A percentile compares a stretch with the other conserved stretches of the same genome.
phyloP scores from a whole-genome alignment of 2,113 vertebrate genomes.

The Sterna hirundo region DNA sequence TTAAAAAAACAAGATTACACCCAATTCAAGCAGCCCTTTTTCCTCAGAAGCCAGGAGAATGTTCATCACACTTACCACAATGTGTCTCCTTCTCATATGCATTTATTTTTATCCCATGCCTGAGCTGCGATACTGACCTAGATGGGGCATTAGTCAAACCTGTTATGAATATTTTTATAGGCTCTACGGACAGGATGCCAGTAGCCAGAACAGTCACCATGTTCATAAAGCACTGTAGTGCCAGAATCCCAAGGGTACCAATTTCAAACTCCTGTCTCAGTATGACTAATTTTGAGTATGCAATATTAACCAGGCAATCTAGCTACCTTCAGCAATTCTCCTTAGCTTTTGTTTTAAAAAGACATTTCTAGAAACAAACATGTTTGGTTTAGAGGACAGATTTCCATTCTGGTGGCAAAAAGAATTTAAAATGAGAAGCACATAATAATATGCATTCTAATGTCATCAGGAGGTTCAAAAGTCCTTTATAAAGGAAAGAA shows the following conservation, averaged over 20 bases:
- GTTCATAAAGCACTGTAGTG: neutral
- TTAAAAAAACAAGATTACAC: neutral
- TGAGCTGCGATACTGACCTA: neutral
- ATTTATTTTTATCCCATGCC: neutral
- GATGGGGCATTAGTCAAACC: neutral
- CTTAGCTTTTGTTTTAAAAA: neutral
- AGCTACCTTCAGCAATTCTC: neutral
- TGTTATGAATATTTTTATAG: neutral
- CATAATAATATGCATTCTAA: neutral
- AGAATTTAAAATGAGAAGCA: neutral
- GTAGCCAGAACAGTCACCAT: neutral
- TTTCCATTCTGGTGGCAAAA: neutral
- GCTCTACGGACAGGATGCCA: neutral
- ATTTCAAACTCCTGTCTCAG: neutral
- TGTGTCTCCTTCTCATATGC: accelerated
- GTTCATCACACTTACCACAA: neutral
- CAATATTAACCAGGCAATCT: neutral
- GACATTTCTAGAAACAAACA: neutral
- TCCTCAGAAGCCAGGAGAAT: neutral
- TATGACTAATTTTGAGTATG: neutral
- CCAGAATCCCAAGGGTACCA: neutral
- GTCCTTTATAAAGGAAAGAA: neutral
- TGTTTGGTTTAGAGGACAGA: neutral
- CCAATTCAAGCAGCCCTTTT: neutral
- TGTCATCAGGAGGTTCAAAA: neutral